Evolutionary conservation across 2,888 invertebrate genomes (phyloP).

Genomic region (Microplitis manilae): DNA sequence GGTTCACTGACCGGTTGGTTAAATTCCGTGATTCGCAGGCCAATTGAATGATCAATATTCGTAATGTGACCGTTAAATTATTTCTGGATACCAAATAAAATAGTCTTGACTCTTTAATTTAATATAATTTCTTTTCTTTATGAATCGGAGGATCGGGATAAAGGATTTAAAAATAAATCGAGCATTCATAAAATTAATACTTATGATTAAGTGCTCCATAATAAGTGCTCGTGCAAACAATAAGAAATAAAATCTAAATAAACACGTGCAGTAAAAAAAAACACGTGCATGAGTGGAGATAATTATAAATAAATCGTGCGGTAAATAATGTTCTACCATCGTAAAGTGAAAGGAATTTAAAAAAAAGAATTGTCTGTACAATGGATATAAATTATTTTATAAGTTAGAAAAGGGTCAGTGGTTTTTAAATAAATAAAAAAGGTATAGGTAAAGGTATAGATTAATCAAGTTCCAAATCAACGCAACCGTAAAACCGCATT

Average conservation of each 20-base stretch:
- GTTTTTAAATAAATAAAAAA: conserved; percentile 34
- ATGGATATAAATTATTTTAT: not conserved
- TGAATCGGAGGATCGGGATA: not conserved
- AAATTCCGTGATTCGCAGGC: conserved; percentile 41
- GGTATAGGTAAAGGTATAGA: conserved; percentile 43
- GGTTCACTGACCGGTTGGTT: conserved; percentile 43
- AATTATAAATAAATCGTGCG: conserved; percentile 40
- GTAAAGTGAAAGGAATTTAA: conserved; percentile 5
- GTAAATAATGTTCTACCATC: conserved; percentile 21
- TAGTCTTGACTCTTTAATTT: conserved; percentile 10
- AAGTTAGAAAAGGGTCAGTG: not conserved
- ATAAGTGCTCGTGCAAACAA: conserved; percentile 31
- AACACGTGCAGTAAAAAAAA: conserved; percentile 37
- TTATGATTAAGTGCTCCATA: not conserved
- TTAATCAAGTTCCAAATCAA: conserved; percentile 39
- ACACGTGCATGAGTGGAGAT: conserved; percentile 34
- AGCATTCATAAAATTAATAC: not conserved
- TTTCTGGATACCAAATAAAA: conserved; percentile 18
- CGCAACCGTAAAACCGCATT: conserved; percentile 19
- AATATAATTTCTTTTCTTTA: not conserved
- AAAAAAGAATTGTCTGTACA: not conserved
- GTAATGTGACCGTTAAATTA: conserved; percentile 36
- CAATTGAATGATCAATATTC: conserved; percentile 45
- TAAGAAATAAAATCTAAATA: conserved; percentile 18
- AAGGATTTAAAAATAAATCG: not conserved